Evolutionary conservation across 2,113 vertebrate genomes (phyloP), one percentile per base, ranked within the genome.

Genomic region (Myxocyprinus asiaticus): DNA sequence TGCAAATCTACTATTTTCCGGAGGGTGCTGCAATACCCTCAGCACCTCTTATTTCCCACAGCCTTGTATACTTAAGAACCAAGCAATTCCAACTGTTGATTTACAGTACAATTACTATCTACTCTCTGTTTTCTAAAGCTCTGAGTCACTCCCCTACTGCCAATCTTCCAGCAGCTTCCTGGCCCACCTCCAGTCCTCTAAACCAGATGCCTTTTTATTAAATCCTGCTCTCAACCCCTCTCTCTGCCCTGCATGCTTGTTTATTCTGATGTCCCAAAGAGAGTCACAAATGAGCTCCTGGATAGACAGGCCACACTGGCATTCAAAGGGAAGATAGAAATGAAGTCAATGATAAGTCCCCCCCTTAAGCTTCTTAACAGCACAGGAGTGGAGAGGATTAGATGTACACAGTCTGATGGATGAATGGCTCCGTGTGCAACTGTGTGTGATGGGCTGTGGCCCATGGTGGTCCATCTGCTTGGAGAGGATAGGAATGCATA

Each of bases 301-400:
- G 69, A 47, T 70, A 45, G 42, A 76, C 8, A 55, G 12, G 62
- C 9, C 48, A 55, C 74, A 22, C 12, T 8, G 12, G 72, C 59
- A 15, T 55, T 74, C 45, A 50, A 74, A 63, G 58, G 4, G 11
- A n/a, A 63, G 71, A 74, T n/a, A 22, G 71, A 74, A 50, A 76
- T 76, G 14, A 65, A 64, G 62, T 76, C 62, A 64, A 44, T 65
- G 74, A 76, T 65, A 47, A 33, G 53, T 44, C 44, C 14, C 61
- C 14, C 78, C 77, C 68, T 79, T 70, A 82, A 76, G 50, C 71
- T 65, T 64, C 48, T 67, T 82, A 82, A 80, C 56, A 77, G 51
- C 78, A 85, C 71, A 59, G 68, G 80, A 53, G 66, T 53, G 65
- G 51, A 80, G 68, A 72, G 77, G 53, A 77, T 80, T 82, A 77